Evolutionary conservation across 2,797 vertebrate genomes (phyloP).

Genomic region (Erithacus rubecula): DNA sequence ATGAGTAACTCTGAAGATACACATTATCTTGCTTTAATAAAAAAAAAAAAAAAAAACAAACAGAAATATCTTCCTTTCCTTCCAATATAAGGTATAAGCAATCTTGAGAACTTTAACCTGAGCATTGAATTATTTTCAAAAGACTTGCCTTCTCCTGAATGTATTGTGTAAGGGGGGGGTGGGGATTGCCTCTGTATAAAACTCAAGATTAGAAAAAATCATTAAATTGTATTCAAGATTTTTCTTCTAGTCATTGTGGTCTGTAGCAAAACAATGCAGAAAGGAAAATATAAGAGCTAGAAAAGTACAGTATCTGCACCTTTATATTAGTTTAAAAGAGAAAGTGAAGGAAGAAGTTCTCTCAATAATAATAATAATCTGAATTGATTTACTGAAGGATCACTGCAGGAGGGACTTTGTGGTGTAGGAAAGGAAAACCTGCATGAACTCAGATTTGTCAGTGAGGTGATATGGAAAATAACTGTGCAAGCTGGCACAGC

Average conservation of each 20-base stretch:
- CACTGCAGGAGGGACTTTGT: neutral
- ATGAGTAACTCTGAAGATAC: neutral
- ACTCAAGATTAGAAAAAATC: neutral
- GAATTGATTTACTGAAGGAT: neutral
- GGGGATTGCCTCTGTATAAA: neutral
- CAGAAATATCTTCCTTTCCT: neutral
- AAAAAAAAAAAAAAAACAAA: neutral
- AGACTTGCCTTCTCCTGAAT: neutral
- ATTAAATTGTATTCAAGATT: neutral
- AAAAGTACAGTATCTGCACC: neutral
- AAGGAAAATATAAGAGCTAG: neutral
- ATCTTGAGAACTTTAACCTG: neutral
- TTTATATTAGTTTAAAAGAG: neutral
- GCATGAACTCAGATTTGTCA: neutral
- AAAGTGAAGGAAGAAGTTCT: neutral
- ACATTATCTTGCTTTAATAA: neutral
- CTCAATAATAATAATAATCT: neutral
- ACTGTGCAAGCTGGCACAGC: neutral
- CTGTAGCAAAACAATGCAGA: neutral
- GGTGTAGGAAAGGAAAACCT: neutral
- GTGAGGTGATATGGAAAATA: neutral
- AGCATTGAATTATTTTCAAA: neutral
- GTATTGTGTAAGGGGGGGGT: fast-evolving
- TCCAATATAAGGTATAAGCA: neutral
- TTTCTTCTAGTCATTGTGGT: neutral